These are phyloP conservation scores for Abscondita cerata DNA, from an alignment of 2,888 invertebrate species.

Conservation along the genomic window DNA sequence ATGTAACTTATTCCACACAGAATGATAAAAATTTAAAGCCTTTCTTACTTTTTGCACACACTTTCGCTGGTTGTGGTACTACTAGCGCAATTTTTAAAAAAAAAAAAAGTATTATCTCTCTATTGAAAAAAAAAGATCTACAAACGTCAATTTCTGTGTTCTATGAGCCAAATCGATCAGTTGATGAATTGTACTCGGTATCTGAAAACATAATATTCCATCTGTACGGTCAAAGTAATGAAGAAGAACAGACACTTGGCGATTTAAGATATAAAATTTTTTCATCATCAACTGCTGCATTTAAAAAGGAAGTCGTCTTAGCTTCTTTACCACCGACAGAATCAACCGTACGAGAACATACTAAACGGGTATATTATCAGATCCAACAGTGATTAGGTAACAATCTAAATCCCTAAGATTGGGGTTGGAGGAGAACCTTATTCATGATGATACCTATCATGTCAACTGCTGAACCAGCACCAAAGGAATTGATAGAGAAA, in stretches of 20 bases:
- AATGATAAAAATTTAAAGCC: not conserved
- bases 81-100: too few relatives aligned
- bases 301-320: not conserved
- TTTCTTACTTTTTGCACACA: not conserved
- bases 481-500: not conserved
- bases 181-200: not conserved
- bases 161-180: too few relatives aligned
- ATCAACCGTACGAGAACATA: conserved; percentile 1
- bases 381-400: not conserved
- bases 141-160: too few relatives aligned
- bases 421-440: not conserved
- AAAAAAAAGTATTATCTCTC: not conserved
- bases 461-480: conserved; percentile 1
- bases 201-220: not conserved
- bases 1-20: not conserved
- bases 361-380: too few relatives aligned
- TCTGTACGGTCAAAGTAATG: conserved; percentile 5
- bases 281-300: not conserved
- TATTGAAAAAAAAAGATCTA: not conserved
- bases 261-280: conserved; percentile 11
- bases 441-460: conserved; percentile 4
- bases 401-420: not conserved
- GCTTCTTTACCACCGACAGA: not conserved
- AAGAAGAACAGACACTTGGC: conserved; percentile 3
- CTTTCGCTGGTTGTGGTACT: not conserved